phyloP scores from a whole-genome alignment of 2,888 invertebrate species.

The Sialis lutaria region DNA sequence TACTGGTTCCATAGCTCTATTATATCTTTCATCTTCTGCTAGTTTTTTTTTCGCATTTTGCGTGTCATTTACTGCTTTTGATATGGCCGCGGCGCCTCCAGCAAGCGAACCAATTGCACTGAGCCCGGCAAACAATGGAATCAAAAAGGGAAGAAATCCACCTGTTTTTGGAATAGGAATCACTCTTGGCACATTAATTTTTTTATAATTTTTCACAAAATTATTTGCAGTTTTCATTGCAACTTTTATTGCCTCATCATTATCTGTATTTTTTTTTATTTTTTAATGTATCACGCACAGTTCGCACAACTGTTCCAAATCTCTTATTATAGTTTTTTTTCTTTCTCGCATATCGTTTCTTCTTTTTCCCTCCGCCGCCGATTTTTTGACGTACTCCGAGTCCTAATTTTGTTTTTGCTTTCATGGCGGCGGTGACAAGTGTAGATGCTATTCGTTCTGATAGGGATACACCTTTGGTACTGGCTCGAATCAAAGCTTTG shows the following conservation, averaged over 20 bases:
- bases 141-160: conserved; percentile 13
- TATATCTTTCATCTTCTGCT: conserved; percentile 14
- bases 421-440: neutral
- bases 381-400: neutral
- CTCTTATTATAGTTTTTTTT: too few relatives aligned
- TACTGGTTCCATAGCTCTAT: conserved; percentile 14
- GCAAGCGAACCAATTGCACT: conserved; percentile 11
- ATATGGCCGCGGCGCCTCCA: conserved; percentile 13
- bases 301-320: too few relatives aligned
- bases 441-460: neutral
- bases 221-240: neutral
- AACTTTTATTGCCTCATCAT: neutral
- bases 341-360: neutral
- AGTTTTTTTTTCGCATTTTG: conserved; percentile 11
- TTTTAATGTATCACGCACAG: too few relatives aligned
- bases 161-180: conserved; percentile 11
- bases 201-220: neutral
- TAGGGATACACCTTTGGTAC: neutral
- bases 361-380: neutral
- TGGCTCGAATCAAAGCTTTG: neutral
- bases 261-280: too few relatives aligned
- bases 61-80: conserved; percentile 13
- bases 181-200: conserved; percentile 6
- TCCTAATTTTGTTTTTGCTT: conserved; percentile 1
- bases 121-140: conserved; percentile 14